These are phyloP conservation scores for Pachypanchax playfairii DNA, from an alignment of 2,113 vertebrate species.

Conservation along the genomic window DNA sequence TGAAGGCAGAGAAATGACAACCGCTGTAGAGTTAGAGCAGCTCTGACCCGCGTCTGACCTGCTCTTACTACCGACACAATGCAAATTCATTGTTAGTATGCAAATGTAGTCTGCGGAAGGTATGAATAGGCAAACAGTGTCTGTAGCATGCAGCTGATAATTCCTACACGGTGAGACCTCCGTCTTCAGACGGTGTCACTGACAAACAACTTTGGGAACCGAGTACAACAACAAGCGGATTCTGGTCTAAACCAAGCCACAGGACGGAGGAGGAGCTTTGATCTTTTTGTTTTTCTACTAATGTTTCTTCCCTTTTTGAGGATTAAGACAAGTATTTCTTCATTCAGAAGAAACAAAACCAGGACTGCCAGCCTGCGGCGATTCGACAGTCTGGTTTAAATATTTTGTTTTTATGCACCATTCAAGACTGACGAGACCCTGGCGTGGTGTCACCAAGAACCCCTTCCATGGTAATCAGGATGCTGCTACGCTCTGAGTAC, in stretches of 20 bases:
- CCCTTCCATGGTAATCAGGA: too few relatives aligned
- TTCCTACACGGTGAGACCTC: constrained; percentile 32
- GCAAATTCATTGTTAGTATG: constrained; percentile 62
- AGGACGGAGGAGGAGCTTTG: not conserved
- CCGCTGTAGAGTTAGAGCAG: constrained; percentile 9
- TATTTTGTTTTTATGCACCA: too few relatives aligned
- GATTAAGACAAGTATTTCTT: not conserved
- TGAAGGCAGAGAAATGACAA: constrained; percentile 16
- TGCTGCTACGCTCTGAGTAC: too few relatives aligned
- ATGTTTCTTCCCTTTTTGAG: not conserved
- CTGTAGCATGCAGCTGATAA: constrained; percentile 11
- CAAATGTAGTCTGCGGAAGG: constrained; percentile 50
- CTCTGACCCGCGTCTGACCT: constrained; percentile 28
- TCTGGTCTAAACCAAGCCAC: not conserved
- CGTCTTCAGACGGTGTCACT: constrained; percentile 10
- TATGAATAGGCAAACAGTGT: constrained; percentile 51
- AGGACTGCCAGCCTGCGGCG: too few relatives aligned
- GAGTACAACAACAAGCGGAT: too few relatives aligned
- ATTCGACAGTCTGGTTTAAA: too few relatives aligned
- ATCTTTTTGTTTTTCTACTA: not conserved
- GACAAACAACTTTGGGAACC: too few relatives aligned
- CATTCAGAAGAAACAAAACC: not conserved
- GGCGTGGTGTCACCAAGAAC: too few relatives aligned
- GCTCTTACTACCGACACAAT: constrained; percentile 43
- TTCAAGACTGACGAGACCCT: too few relatives aligned